Percentiles rank a stretch among this genome's conserved stretches.
These are phyloP conservation scores for Auanema freiburgensis DNA, from an alignment of 2,888 invertebrate genomes.

Conservation along the genomic window DNA sequence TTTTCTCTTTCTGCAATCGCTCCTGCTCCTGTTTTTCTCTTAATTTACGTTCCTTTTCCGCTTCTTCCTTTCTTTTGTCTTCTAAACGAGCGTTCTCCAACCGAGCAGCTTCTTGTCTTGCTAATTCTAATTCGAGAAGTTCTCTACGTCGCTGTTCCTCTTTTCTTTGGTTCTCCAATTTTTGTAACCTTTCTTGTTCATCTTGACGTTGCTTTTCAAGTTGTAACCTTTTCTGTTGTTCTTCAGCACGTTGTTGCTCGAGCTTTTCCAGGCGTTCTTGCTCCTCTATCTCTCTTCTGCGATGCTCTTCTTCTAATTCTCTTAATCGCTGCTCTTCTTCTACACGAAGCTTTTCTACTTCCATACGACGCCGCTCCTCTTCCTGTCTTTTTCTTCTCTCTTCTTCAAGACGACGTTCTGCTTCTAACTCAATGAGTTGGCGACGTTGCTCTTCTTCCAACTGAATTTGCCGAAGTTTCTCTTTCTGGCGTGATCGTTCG, in stretches of 20 bases:
- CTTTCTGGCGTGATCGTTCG: background rate
- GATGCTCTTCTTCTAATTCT: conserved; percentile 7
- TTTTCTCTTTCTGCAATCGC: conserved; percentile 5
- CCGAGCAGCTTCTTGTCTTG: background rate
- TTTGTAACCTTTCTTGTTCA: background rate
- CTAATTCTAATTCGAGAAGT: background rate
- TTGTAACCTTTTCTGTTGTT: conserved; percentile 10
- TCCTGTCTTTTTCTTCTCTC: conserved; percentile 2
- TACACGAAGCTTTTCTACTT: conserved; percentile 7
- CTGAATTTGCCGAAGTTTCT: background rate
- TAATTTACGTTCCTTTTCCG: background rate
- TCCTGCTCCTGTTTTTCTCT: background rate
- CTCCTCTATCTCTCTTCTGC: conserved; percentile 7
- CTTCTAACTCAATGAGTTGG: conserved; percentile 5
- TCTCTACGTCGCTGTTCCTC: conserved; percentile 1
- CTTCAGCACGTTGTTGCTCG: conserved; percentile 5
- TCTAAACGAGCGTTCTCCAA: background rate
- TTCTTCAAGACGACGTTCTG: conserved; percentile 3
- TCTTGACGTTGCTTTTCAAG: conserved; percentile 3
- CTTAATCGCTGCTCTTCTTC: conserved; percentile 3
- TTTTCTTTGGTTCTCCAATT: conserved; percentile 5
- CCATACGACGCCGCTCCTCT: conserved; percentile 4
- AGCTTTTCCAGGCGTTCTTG: conserved; percentile 12
- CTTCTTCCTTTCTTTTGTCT: background rate
- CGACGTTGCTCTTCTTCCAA: conserved; percentile 7